phyloP scores from a whole-genome alignment of 1,140 invertebrate genomes.

The Chymomyza costata region DNA sequence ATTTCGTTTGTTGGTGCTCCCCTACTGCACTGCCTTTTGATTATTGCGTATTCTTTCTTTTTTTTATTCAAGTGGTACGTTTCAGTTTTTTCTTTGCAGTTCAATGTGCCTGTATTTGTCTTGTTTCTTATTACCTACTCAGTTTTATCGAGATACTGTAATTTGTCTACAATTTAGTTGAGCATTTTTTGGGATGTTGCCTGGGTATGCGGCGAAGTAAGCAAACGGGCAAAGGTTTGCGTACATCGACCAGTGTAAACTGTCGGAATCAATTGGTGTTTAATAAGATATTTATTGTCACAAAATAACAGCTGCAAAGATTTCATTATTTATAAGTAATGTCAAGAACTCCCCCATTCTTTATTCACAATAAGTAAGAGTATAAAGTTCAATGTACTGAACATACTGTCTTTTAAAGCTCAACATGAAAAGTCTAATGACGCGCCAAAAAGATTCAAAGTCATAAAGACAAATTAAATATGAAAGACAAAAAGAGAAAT shows the following conservation, averaged over 20 bases:
- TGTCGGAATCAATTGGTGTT: no score
- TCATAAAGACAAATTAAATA: slow-evolving; percentile 8
- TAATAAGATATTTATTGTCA: no score
- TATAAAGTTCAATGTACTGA: no score
- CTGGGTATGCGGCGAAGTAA: no score
- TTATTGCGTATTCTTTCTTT: slow-evolving; percentile 31
- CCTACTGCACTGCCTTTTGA: slow-evolving; percentile 15
- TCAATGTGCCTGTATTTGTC: slow-evolving; percentile 1
- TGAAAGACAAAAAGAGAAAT: slow-evolving; percentile 29
- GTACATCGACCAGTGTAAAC: no score
- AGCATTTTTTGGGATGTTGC: no score
- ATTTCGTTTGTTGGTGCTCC: slow-evolving; percentile 34
- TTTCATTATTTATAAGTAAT: no score
- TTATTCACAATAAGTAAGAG: no score
- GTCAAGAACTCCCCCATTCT: no score
- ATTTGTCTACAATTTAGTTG: slow-evolving; percentile 67
- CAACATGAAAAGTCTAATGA: slow-evolving; percentile 59
- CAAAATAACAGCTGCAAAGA: no score
- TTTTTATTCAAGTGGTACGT: slow-evolving; percentile 58
- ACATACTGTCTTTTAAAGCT: no score
- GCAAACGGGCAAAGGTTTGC: no score
- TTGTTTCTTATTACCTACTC: slow-evolving; percentile 13
- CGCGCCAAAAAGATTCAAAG: slow-evolving; percentile 28
- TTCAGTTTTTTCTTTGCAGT: slow-evolving; percentile 20
- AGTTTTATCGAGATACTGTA: slow-evolving; percentile 34